phyloP scores from a whole-genome alignment of 1,140 invertebrate species.

The Zaprionus vittiger region DNA sequence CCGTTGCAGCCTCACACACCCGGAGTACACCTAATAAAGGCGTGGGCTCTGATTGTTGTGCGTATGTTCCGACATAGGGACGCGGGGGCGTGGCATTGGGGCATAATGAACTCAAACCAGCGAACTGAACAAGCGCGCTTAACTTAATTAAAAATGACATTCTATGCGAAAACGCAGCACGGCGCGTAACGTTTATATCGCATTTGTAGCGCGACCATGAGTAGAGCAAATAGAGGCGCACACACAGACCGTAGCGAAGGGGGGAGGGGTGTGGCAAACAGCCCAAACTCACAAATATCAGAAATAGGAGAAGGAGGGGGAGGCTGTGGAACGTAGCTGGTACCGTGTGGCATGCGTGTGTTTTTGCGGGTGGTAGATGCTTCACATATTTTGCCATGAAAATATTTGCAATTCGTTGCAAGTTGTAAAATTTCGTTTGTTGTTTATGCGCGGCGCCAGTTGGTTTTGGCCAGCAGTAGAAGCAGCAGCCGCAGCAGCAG shows the following conservation, averaged over 20 bases:
- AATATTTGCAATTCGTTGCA: conserved; percentile 65
- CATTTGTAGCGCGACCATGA: conserved; percentile 31
- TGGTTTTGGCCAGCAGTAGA: conserved; percentile 21
- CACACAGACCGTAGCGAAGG: too few relatives aligned
- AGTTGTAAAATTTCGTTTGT: conserved; percentile 57
- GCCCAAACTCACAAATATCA: conserved; percentile 17
- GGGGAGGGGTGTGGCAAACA: conserved; percentile 19
- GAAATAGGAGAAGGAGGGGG: not conserved
- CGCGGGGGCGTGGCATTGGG: conserved; percentile 1
- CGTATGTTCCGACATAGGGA: conserved; percentile 31
- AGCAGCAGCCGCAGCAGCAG: not conserved
- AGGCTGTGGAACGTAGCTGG: not conserved
- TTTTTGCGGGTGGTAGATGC: conserved; percentile 11
- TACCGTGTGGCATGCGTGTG: conserved; percentile 8
- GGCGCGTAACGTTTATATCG: conserved; percentile 46
- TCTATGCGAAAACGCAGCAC: conserved; percentile 35
- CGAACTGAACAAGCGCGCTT: conserved; percentile 65
- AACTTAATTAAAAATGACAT: conserved; percentile 82
- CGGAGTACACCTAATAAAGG: conserved; percentile 27
- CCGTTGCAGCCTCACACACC: conserved; percentile 22
- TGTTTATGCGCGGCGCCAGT: conserved; percentile 53
- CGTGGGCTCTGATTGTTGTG: conserved; percentile 33
- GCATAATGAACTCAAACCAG: conserved; percentile 72
- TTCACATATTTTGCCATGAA: conserved; percentile 68
- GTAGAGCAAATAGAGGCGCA: conserved; percentile 14